Base-by-base conservation (phyloP, 2,113 vertebrate genomes). In the Lepisosteus oculatus region DNA sequence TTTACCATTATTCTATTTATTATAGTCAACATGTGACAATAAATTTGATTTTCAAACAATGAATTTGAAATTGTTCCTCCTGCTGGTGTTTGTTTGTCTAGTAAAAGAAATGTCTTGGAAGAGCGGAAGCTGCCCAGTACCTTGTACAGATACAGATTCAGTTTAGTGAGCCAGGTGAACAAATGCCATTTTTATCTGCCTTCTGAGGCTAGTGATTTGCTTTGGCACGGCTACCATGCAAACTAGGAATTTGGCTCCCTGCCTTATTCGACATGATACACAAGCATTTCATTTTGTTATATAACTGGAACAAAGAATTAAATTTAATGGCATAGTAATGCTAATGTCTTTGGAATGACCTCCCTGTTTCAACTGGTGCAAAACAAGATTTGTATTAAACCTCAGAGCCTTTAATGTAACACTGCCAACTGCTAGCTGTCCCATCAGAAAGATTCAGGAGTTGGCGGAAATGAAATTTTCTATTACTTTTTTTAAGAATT, bases 241-340 rank as follows among this genome's bases (percentile, higher is more conserved):
- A 77, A 84, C 80, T 82, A 79, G 76, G 76, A 80, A 79, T 80
- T 77, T 81, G 70, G 61, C 80, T 78, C 75, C 80, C 83, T 77
- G 85, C 85, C 74, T 79, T 81, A 80, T 87, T 89, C 83, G 74
- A 47, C 57, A 56, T 3, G 66, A 65, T 8, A 45, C 80, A 78
- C 70, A 66, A 73, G 74, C 62, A 77, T 80, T 79, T 78, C 80
- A 75, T 82, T 85, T 79, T 79, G 83, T 83, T 81, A 75, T 74
- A 85, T 66, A 72, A 56, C 61, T 29, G 13, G 17, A 65, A n/a
- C 12, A 56, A 65, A 57, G 8, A 14, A 61, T 3, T 4, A 44
- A 65, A 65, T 55, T 72, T 44, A 72, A 66, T 14, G n/a, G 8
- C 77, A 78, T 78, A 74, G 74, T 61, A 76, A 71, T 64, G 73